Conservation (phyloP, 2,888 invertebrate genomes). For the Sinelater perroti region DNA sequence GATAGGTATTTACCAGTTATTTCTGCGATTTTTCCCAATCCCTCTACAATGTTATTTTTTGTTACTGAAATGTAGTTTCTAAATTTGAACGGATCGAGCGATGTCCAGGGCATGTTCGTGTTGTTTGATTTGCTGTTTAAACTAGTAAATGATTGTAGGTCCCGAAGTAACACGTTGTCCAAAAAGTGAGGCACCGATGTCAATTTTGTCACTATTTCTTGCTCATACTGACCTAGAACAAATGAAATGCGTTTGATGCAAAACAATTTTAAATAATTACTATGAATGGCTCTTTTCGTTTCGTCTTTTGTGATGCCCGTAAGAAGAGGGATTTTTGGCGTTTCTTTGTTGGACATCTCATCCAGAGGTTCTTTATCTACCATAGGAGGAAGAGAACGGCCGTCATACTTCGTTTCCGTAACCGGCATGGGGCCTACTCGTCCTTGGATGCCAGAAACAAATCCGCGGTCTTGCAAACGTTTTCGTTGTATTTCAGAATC, state of each 20-base stretch:
- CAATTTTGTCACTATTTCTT: slow-evolving; percentile 58
- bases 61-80: slow-evolving; percentile 53
- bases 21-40: slow-evolving; percentile 67
- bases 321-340: slow-evolving; percentile 70
- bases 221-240: slow-evolving; percentile 52
- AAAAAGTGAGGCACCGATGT: slow-evolving; percentile 59
- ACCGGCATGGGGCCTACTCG: slow-evolving; percentile 72
- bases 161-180: slow-evolving; percentile 57
- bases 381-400: slow-evolving; percentile 72
- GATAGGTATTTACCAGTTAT: slow-evolving; percentile 61
- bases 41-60: slow-evolving; percentile 57
- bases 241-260: no score
- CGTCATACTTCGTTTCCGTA: slow-evolving; percentile 72
- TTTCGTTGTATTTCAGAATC: slow-evolving; percentile 69
- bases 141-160: slow-evolving; percentile 57
- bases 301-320: slow-evolving; percentile 80
- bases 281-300: slow-evolving; percentile 70
- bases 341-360: slow-evolving; percentile 65
- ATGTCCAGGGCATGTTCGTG: slow-evolving; percentile 30
- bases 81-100: slow-evolving; percentile 51
- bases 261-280: slow-evolving; percentile 55
- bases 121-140: slow-evolving; percentile 41
- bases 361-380: slow-evolving; percentile 70
- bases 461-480: slow-evolving; percentile 66
- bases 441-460: slow-evolving; percentile 72